Conservation (phyloP, 2,888 invertebrate species). For the Athalia circularis region DNA sequence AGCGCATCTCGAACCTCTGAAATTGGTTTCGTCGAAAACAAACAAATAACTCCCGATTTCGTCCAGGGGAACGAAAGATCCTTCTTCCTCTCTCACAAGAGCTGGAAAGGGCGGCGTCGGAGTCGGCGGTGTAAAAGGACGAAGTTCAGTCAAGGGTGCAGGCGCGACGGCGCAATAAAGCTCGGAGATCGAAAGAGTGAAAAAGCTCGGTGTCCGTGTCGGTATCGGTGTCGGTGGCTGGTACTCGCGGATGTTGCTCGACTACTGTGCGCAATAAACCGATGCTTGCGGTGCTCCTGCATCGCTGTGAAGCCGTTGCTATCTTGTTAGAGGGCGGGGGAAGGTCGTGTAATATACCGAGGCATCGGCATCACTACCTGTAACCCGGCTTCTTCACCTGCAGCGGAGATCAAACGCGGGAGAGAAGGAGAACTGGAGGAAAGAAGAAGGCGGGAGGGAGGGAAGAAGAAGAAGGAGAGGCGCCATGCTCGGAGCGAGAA, state of each 20-base stretch:
- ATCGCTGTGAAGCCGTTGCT: constrained; percentile 17
- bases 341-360: constrained; percentile 43
- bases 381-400: constrained; percentile 8
- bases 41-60: constrained; percentile 38
- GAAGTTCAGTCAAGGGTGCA: background rate
- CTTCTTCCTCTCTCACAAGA: constrained; percentile 7
- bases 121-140: background rate
- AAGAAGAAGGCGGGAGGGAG: constrained; percentile 40
- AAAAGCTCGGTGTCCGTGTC: background rate
- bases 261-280: constrained; percentile 43
- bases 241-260: constrained; percentile 29
- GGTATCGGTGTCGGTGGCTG: background rate
- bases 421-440: constrained; percentile 22
- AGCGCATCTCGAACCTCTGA: constrained; percentile 12
- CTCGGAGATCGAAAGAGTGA: constrained; percentile 27
- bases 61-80: constrained; percentile 11
- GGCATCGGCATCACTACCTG: constrained; percentile 18
- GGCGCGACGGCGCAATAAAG: constrained; percentile 28
- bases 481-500: background rate
- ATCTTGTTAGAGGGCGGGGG: constrained; percentile 41
- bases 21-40: constrained; percentile 41
- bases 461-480: background rate
- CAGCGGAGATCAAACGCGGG: background rate
- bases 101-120: background rate
- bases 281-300: background rate